Base-by-base conservation (phyloP, 2,797 vertebrate genomes). In the Myioborus miniatus region DNA sequence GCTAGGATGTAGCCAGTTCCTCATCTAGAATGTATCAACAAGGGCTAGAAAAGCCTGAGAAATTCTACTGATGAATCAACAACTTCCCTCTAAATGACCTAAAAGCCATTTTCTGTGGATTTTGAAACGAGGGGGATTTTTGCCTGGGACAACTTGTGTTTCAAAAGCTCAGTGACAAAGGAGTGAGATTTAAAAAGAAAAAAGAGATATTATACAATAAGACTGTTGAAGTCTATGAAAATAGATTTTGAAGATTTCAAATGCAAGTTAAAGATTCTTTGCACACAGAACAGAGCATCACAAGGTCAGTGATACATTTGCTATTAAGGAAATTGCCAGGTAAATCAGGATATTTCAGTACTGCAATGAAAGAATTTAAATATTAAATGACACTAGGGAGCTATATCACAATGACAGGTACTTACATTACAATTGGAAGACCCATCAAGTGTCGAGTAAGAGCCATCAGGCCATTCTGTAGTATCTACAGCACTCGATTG, bases 361-460 rank as follows among this genome's bases (percentile, higher is more conserved):
- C 4, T 52, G 21, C 55, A 84, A 1, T 43, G 44, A 50, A 84
- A 70, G 6, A 39, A 78, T 62, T 82, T 44, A 78, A 87, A 72
- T 76, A 74, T 64, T 81, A 84, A 76, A 80, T 52, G 6, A 76
- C 60, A 82, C 6, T 36, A 30, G 30, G 43, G 46, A 89, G 37
- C 55, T 87, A 7, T 58, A 89, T 44, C 62, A 87, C 32, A 92
- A 56, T 49, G 68, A 70, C 68, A 87, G 6, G 81, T 98, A 99
- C 99, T 99, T 98, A 99, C 99, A 83, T 99, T 99, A 98, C 98
- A 99, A 97, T 98, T 99, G 75, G 99, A 99, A 87, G 99, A 99
- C 92, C 98, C 98, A 93, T 99, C 99, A 97, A 99, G 98, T 69
- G 98, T 96, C 56, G 98, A 97, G 91, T 98, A 98, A 96, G 98